These are phyloP conservation scores for Bos javanicus DNA, from an alignment of 2,113 vertebrate species.

Conservation along the genomic window DNA sequence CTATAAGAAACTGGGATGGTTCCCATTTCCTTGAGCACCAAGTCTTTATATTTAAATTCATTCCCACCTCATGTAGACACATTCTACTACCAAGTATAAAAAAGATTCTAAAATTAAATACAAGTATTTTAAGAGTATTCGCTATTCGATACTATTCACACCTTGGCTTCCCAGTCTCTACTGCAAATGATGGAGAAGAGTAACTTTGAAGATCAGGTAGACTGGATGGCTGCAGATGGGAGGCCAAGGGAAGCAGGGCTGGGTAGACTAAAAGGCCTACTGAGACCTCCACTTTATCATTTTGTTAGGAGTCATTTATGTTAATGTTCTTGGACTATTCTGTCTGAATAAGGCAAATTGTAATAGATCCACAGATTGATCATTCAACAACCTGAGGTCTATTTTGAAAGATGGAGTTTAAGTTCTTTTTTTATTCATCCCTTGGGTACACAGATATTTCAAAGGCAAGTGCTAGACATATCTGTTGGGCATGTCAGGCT, in stretches of 20 bases:
- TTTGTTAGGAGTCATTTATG: constrained; percentile 40
- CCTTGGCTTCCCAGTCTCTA: not conserved
- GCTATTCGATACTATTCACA: not conserved
- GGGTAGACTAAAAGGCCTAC: not conserved
- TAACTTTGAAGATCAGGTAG: constrained; percentile 11
- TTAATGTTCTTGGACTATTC: constrained; percentile 44
- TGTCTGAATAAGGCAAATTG: constrained; percentile 30
- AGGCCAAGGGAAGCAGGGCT: not conserved
- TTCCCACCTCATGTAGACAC: not conserved
- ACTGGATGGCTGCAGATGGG: not conserved
- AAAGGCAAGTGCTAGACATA: constrained; percentile 35
- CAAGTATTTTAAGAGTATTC: not conserved
- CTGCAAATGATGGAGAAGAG: constrained; percentile 28
- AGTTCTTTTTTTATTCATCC: constrained; percentile 50
- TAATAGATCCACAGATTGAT: constrained; percentile 37
- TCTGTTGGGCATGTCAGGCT: constrained; percentile 13
- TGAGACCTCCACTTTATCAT: constrained; percentile 3
- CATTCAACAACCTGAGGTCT: constrained; percentile 40
- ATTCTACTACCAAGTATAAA: constrained; percentile 26
- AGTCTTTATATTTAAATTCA: constrained; percentile 34
- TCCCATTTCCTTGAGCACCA: not conserved
- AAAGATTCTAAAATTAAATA: constrained; percentile 39
- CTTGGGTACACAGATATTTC: not conserved
- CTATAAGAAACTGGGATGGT: not conserved
- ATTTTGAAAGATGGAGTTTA: constrained; percentile 49